Evolutionary conservation across 2,888 invertebrate genomes (phyloP).

Genomic region (Unio delphinus): DNA sequence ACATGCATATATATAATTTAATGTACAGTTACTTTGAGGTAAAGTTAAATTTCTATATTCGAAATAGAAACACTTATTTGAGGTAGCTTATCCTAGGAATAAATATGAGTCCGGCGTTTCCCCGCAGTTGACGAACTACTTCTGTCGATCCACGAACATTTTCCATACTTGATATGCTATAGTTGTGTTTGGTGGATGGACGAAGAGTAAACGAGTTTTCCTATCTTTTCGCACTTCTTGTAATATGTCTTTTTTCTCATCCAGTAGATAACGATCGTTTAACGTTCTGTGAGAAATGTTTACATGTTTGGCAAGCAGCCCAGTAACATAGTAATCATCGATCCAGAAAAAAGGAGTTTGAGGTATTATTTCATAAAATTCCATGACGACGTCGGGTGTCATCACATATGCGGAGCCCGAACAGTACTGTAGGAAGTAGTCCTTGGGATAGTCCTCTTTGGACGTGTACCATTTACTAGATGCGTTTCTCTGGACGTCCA

Average conservation of each 20-base stretch:
- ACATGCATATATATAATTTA: too few species aligned
- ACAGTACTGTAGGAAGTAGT: constrained; percentile 71
- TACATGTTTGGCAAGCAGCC: constrained; percentile 75
- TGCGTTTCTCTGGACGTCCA: constrained; percentile 68
- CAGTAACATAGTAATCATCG: constrained; percentile 90
- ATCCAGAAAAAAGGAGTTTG: constrained; percentile 86
- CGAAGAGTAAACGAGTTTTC: constrained; percentile 30
- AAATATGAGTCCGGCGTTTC: too few species aligned
- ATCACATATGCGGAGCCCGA: constrained; percentile 74
- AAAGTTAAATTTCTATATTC: too few species aligned
- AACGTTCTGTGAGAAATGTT: constrained; percentile 48
- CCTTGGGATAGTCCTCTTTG: constrained; percentile 64
- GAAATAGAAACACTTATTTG: too few species aligned
- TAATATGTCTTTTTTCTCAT: constrained; percentile 26
- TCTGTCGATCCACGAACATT: constrained; percentile 27
- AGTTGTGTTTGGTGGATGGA: constrained; percentile 31
- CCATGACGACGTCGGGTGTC: constrained; percentile 77
- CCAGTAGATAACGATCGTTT: constrained; percentile 59
- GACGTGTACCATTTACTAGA: constrained; percentile 72
- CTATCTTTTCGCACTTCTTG: constrained; percentile 20
- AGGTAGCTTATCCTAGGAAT: too few species aligned
- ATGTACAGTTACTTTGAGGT: too few species aligned
- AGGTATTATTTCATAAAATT: constrained; percentile 77
- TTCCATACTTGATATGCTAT: constrained; percentile 25
- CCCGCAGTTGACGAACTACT: neutral